Evolutionary conservation across 2,888 invertebrate species (phyloP), one percentile per base, ranked within the genome.

Genomic region (Caprella mutica): DNA sequence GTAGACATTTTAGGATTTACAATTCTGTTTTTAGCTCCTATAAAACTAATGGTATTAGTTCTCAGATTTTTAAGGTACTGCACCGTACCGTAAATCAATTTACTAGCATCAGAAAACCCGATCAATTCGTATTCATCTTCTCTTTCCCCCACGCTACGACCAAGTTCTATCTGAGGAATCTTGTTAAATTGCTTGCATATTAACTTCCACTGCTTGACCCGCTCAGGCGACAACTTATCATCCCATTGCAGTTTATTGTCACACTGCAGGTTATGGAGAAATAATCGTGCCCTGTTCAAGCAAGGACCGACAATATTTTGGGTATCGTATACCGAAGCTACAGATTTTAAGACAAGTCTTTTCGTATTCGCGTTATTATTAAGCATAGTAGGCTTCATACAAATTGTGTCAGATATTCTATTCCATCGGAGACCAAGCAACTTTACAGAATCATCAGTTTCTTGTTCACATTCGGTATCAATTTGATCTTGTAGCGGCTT

Each of bases 21-120:
- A 35, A 51, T 6, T 38, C 38, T 19, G 33, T 51, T 51, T 35
- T 51, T 51, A 21, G 51, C 33, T 17, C 12, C 8, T 14, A 51
- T n/a, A 35, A 51, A 51, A 2, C 27, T 33, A 19, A 51, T 38
- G 1, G 5, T 19, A 1, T 17, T 35, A 5, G 19, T 14, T 14
- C 9, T 26, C 5, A 48, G 17, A 51, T 39, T 33, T 51, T 51
- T 35, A 1, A 51, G 14, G 21, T 23, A 51, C 14, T 29, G 9
- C 3, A 51, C 51, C 2, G 51, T 19, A 19, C 29, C 51, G 35
- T 38, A 51, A 14, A 51, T 51, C n/a, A 14, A 26, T 19, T 51
- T 51, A 35, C 51, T 51, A 5, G 38, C 8, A 51, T 51, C 51
- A 1, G 51, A 26, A 9, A 51, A 51, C 4, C 35, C 23, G 33